Evolutionary conservation across 2,797 vertebrate species (phyloP), one percentile per base, ranked within the genome.

Genomic region (Strix occidentalis): DNA sequence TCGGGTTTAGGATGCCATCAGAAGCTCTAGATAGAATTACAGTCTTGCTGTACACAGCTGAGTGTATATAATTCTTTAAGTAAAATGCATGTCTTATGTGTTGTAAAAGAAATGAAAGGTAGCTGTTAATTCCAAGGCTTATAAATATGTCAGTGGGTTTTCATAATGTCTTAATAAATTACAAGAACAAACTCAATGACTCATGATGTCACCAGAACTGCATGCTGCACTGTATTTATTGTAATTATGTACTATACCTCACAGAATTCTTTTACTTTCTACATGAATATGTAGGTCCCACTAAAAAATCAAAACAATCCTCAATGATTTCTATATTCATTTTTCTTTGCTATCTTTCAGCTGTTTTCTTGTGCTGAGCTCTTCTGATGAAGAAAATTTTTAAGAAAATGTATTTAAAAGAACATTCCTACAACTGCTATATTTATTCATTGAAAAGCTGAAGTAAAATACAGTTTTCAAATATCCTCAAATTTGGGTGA

Each of bases 141-240:
- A 94, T 97, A 98, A 98, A 98, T 97, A 95, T 96, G 96, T 97
- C 98, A 97, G 92, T 97, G 89, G 46, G 88, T 97, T 97, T 97
- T 97, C 96, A 94, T 84, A 94, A 96, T 95, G 89, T 97, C 96
- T 98, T 97, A 97, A 97, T 97, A 98, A 98, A 95, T 97, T 97
- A 95, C 87, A 91, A 76, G 90, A 96, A 92, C 93, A 96, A 97
- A 94, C 91, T 87, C 81, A 91, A 31, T 87, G 83, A 92, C 95
- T 98, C 93, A 91, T 96, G 96, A 96, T 94, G 95, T 94, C 96
- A 97, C 93, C 90, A 82, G 71, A 65, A 45, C 90, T 87, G 70
- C 96, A 93, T 26, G 33, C 60, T 89, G 77, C 63, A 24, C 92
- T 94, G 57, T 89, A 69, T 90, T 95, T 92, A 50, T 83, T 92